Evolutionary conservation across 1,140 invertebrate species (phyloP).

Genomic region (Penaeus vannamei): DNA sequence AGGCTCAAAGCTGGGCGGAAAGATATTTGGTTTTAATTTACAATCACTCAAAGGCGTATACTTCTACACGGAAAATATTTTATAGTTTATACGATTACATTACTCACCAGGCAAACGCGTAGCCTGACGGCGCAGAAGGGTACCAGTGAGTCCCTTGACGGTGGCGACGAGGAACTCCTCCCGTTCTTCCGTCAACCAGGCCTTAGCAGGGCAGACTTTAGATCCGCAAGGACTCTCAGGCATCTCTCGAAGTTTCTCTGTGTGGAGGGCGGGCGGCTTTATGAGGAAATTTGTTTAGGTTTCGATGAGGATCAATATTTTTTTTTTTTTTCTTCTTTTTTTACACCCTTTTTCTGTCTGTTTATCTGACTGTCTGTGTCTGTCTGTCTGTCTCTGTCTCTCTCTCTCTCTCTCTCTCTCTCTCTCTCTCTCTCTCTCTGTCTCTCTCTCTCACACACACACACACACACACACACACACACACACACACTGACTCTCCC

Average conservation of each 20-base stretch:
- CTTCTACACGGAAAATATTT: not conserved
- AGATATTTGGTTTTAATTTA: not conserved
- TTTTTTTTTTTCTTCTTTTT: too few relatives aligned
- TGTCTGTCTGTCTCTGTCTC: too few relatives aligned
- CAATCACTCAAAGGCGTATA: not conserved
- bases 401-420: too few relatives aligned
- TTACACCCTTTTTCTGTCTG: too few relatives aligned
- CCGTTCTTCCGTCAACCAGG: constrained; percentile 11
- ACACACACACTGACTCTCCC: too few relatives aligned
- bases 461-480: too few relatives aligned
- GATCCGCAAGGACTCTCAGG: not conserved
- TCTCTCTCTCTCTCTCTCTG: too few relatives aligned
- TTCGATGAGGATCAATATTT: too few relatives aligned
- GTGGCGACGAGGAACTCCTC: constrained; percentile 34
- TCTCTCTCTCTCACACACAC: too few relatives aligned
- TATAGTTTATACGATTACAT: not conserved
- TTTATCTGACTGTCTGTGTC: too few relatives aligned
- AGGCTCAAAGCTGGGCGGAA: too few relatives aligned
- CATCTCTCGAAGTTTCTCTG: constrained; percentile 4
- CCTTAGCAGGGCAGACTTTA: not conserved
- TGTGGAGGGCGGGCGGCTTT: too few relatives aligned
- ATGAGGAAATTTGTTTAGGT: not conserved
- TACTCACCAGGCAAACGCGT: not conserved
- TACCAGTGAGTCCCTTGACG: not conserved
- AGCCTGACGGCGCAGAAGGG: constrained; percentile 32